Conservation (phyloP, 2,113 vertebrate species). For the Rhinopithecus roxellana region DNA sequence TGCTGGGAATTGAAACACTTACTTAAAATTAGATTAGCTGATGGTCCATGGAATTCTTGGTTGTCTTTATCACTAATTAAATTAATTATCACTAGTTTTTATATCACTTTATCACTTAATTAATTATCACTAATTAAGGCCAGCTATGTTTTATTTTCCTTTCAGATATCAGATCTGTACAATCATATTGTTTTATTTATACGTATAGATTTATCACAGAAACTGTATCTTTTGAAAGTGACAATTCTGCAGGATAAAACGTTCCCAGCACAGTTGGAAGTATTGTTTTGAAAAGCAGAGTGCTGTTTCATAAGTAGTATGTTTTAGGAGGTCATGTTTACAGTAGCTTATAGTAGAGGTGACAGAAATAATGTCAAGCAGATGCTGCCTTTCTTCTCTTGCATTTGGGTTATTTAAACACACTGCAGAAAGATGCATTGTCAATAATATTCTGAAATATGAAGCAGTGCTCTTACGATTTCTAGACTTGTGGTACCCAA, state of each 20-base stretch:
- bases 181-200: constrained; percentile 17
- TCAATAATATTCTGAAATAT: constrained; percentile 8
- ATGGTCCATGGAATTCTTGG: background rate
- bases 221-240: constrained; percentile 41
- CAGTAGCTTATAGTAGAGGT: background rate
- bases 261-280: background rate
- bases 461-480: background rate
- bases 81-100: too few relatives aligned
- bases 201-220: background rate
- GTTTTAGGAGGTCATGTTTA: constrained; percentile 33
- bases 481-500: background rate
- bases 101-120: too few relatives aligned
- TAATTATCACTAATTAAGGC: too few relatives aligned
- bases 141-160: background rate
- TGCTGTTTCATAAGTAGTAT: background rate
- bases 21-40: background rate
- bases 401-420: constrained; percentile 29
- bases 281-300: background rate
- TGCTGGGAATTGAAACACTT: background rate
- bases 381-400: constrained; percentile 25
- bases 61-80: background rate
- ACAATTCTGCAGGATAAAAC: background rate
- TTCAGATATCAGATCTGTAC: background rate
- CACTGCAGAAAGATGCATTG: background rate
- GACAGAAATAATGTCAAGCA: constrained; percentile 3